phyloP scores from a whole-genome alignment of 2,888 invertebrate species.

The Thelaira solivaga region DNA sequence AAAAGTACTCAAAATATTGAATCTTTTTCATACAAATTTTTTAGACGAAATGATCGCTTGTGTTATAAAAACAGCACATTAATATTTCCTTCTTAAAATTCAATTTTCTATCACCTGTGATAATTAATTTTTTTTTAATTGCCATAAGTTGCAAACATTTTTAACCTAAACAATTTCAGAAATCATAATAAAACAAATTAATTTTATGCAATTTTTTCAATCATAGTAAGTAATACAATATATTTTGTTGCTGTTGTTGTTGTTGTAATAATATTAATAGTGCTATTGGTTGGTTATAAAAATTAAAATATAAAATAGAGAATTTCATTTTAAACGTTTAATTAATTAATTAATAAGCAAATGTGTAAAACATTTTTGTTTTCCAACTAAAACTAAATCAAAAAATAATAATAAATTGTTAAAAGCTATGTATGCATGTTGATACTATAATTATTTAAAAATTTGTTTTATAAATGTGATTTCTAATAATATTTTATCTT shows the following conservation, averaged over 20 bases:
- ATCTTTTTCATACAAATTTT: too few species aligned
- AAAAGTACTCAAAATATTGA: too few species aligned
- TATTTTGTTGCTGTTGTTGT: conserved; percentile 45
- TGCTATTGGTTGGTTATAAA: not conserved
- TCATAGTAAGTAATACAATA: conserved; percentile 47
- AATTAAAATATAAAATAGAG: conserved; percentile 45
- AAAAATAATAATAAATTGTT: conserved; percentile 9
- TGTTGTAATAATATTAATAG: conserved; percentile 28
- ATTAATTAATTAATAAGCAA: conserved; percentile 18
- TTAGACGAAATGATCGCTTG: too few species aligned
- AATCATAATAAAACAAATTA: conserved; percentile 46
- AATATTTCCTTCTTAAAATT: too few species aligned
- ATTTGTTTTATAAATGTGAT: too few species aligned
- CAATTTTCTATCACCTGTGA: too few species aligned
- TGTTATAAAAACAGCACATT: too few species aligned
- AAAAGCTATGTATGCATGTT: too few species aligned
- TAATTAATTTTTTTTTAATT: too few species aligned
- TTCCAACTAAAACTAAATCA: conserved; percentile 40
- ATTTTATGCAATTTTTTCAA: conserved; percentile 53
- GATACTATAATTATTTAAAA: too few species aligned
- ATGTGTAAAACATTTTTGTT: not conserved
- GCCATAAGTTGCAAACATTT: not conserved
- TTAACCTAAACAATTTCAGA: not conserved
- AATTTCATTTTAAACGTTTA: conserved; percentile 37
- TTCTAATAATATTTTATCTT: too few species aligned